These are phyloP conservation scores for Drosophila prostipennis DNA, from an alignment of 2,888 invertebrate genomes.

Conservation along the genomic window DNA sequence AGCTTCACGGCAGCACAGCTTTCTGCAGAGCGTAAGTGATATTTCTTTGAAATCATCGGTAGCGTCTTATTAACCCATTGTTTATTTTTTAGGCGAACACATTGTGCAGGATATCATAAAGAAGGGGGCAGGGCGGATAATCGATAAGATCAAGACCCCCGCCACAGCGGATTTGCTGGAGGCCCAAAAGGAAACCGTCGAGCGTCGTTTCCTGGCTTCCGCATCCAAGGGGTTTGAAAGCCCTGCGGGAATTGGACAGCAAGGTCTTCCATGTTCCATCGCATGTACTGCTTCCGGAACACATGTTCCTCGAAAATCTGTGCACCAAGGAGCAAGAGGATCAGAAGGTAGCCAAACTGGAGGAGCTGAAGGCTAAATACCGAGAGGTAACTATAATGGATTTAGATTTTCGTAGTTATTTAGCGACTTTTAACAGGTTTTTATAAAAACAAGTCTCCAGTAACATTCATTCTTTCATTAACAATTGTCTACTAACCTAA, in stretches of 20 bases:
- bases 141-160: background rate
- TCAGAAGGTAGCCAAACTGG: background rate
- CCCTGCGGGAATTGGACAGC: background rate
- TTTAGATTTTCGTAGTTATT: too few species aligned
- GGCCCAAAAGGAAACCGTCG: background rate
- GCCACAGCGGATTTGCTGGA: conserved; percentile 1
- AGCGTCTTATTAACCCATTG: too few species aligned
- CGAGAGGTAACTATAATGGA: background rate
- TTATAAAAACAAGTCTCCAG: too few species aligned
- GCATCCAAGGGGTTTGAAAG: background rate
- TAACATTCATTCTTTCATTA: too few species aligned
- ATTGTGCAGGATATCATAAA: conserved; percentile 2
- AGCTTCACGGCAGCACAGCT: conserved; percentile 2
- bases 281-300: conserved; percentile 3
- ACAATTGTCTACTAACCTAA: too few species aligned
- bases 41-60: too few species aligned
- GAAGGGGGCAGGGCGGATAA: background rate
- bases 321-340: conserved; percentile 1
- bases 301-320: conserved; percentile 3
- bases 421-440: too few species aligned
- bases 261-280: conserved; percentile 4
- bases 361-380: conserved; percentile 3
- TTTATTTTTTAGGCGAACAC: background rate
- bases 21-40: conserved; percentile 2
- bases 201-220: background rate